Conservation (phyloP, 2,888 invertebrate genomes). For the Ectemnius cavifrons region DNA sequence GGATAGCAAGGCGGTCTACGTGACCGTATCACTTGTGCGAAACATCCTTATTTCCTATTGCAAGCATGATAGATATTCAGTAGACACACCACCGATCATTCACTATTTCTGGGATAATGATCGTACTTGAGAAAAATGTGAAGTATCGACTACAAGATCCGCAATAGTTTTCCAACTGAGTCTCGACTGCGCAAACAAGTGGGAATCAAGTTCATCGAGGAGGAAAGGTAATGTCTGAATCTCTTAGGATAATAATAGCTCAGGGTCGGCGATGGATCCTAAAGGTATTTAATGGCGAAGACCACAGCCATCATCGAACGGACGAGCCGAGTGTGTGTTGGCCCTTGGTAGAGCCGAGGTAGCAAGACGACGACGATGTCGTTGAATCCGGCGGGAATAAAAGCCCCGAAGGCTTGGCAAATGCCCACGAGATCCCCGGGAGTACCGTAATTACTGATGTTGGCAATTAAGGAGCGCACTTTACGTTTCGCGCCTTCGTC, state of each 20-base stretch:
- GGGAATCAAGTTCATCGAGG: too few species aligned
- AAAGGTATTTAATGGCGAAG: too few species aligned
- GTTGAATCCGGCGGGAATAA: constrained; percentile 48
- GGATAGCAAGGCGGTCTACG: neutral
- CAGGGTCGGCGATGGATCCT: too few species aligned
- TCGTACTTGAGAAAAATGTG: too few species aligned
- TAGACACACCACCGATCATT: too few species aligned
- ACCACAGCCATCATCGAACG: neutral
- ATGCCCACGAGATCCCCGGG: constrained; percentile 51
- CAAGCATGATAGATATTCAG: too few species aligned
- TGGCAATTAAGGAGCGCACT: constrained; percentile 67
- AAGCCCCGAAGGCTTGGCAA: constrained; percentile 50
- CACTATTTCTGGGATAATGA: too few species aligned
- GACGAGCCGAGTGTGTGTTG: neutral
- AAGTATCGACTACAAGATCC: too few species aligned
- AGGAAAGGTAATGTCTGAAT: too few species aligned
- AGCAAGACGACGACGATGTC: constrained; percentile 10
- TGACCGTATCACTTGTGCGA: neutral
- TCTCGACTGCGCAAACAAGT: too few species aligned
- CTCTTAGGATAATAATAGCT: too few species aligned
- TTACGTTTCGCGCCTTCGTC: constrained; percentile 61
- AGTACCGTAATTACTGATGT: constrained; percentile 68
- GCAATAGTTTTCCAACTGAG: too few species aligned
- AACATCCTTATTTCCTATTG: neutral
- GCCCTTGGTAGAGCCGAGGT: constrained; percentile 1